phyloP scores from a whole-genome alignment of 2,113 vertebrate species.

The Eptesicus fuscus region DNA sequence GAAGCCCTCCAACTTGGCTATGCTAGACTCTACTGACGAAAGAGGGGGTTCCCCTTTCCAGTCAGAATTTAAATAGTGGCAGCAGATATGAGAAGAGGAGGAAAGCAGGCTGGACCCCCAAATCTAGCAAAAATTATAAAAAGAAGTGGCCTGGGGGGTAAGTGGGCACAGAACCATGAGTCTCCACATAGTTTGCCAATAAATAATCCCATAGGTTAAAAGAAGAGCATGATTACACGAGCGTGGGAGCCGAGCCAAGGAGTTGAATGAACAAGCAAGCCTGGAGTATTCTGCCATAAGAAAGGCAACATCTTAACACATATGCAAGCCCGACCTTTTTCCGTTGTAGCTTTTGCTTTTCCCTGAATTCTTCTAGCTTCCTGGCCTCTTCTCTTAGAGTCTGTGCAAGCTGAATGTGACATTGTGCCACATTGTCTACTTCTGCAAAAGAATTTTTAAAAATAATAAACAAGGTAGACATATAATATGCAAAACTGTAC shows the following conservation, averaged over 20 bases:
- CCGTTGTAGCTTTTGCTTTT: constrained; percentile 89
- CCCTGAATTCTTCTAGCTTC: constrained; percentile 95
- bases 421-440: constrained; percentile 89
- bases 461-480: background rate
- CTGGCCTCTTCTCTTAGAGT: constrained; percentile 91
- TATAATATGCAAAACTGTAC: background rate
- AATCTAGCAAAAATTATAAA: background rate
- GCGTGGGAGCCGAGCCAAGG: background rate
- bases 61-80: background rate
- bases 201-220: background rate
- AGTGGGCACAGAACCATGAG: background rate
- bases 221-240: background rate
- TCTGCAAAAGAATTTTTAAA: constrained; percentile 69
- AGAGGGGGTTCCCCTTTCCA: background rate
- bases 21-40: background rate
- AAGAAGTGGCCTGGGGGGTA: background rate
- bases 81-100: constrained; percentile 4
- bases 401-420: constrained; percentile 92
- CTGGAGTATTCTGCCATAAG: background rate
- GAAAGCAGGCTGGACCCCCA: background rate
- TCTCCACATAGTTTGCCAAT: background rate
- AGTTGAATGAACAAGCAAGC: background rate
- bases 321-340: constrained; percentile 86
- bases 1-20: background rate
- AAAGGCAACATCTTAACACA: background rate